Conservation (phyloP, 92 coral and sea anemone genomes). For the Isaurus tuberculatus region DNA sequence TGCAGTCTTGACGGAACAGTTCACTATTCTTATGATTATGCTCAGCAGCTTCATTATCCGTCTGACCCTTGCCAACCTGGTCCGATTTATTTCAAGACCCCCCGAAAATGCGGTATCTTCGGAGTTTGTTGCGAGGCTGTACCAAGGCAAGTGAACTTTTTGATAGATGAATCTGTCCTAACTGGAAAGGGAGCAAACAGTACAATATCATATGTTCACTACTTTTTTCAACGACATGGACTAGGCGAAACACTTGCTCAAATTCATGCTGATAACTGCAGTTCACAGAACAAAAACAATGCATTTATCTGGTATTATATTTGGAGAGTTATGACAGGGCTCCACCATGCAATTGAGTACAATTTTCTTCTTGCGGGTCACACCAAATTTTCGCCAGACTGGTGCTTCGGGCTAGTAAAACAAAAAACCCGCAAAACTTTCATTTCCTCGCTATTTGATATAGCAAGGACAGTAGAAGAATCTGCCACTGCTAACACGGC, state of each 20-base stretch:
- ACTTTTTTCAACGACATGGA: conserved; percentile 62
- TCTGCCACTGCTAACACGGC: conserved; percentile 32
- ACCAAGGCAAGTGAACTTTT: conserved; percentile 61
- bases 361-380: conserved; percentile 65
- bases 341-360: conserved; percentile 49
- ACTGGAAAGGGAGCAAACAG: conserved; percentile 71
- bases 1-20: conserved; percentile 51
- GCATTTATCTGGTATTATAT: conserved; percentile 64
- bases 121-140: conserved; percentile 69
- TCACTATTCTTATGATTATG: conserved; percentile 70
- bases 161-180: conserved; percentile 60
- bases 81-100: conserved; percentile 70
- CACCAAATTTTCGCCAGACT: conserved; percentile 22
- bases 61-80: conserved; percentile 74
- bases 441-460: conserved; percentile 28
- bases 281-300: conserved; percentile 70
- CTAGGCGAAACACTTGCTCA: conserved; percentile 68
- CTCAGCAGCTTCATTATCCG: conserved; percentile 70
- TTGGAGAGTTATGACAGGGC: conserved; percentile 47
- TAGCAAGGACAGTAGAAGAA: conserved; percentile 29
- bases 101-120: conserved; percentile 42
- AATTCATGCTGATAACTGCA: conserved; percentile 68
- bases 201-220: conserved; percentile 58
- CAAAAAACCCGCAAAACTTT: conserved; percentile 22
- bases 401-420: conserved; percentile 21